Base-by-base conservation (phyloP, 1,140 invertebrate genomes). In the Drosophila pallidifrons region DNA sequence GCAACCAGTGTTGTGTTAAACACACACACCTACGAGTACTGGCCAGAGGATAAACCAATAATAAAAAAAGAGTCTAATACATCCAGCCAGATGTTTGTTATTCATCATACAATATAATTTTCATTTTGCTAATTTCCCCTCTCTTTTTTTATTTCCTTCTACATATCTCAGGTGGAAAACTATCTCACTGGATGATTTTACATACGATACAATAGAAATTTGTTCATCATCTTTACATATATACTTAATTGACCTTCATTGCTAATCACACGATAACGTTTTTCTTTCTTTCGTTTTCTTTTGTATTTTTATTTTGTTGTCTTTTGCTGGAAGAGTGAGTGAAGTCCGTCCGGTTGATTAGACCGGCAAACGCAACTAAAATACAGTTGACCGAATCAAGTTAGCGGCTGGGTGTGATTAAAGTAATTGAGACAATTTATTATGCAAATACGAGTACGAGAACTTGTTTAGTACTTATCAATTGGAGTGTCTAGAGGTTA, bases 181-280 rank as follows among this genome's bases (percentile, higher is more conserved):
- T 41, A 41, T 41, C 38, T 43, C 41, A 43, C 41, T 54, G n/a
- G 6, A 35, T 13, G 70, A 68, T 70, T 86, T 69, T 78, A 75
- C 72, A 73, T 79, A 79, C 75, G 75, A 82, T 76, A 43, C 75
- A 76, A 82, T 76, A 43, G 41, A 43, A 43, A 82, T 88, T 81
- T 69, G 65, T 69, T 51, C 35, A 38, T 64, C 61, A 80, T 77
- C 58, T 79, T 85, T 75, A 77, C 67, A 85, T 71, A 11, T 41
- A 57, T 41, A 57, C 35, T 57, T 92, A 92, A 92, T 92, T 92
- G 91, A 92, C 91, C 91, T 92, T 92, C 91, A 88, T 92, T 92
- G 76, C 91, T 92, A 92, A 92, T 92, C 91, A 92, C 91, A 91
- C 90, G 87, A 81, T 61, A 65, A 75, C 75, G 43, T 63, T 25